phyloP scores from a whole-genome alignment of 2,797 vertebrate genomes.

The Cossypha niveicapilla region DNA sequence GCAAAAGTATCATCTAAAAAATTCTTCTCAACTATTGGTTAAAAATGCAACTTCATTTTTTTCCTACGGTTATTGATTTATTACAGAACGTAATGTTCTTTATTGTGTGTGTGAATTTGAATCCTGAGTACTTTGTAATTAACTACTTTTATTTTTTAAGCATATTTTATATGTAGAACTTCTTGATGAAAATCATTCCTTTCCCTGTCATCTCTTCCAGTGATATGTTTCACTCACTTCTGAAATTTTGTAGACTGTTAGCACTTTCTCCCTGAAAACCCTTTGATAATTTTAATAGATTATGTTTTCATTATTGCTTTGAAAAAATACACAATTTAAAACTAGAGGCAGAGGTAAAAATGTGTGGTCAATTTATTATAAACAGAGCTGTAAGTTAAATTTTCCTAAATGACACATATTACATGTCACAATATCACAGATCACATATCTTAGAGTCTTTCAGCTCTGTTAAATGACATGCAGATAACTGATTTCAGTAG shows the following conservation, averaged over 20 bases:
- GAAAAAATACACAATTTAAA: not conserved
- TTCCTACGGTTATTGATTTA: not conserved
- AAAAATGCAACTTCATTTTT: not conserved
- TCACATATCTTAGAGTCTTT: not conserved
- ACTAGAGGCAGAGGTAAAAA: too few relatives aligned
- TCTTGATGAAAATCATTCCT: not conserved
- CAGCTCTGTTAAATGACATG: not conserved
- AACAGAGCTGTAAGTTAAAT: too few relatives aligned
- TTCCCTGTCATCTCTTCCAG: not conserved
- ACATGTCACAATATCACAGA: not conserved
- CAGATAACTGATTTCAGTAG: not conserved
- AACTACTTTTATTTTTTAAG: not conserved
- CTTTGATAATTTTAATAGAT: not conserved
- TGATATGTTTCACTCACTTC: not conserved
- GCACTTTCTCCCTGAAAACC: not conserved
- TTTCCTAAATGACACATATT: too few relatives aligned
- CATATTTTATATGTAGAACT: not conserved
- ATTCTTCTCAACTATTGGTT: not conserved
- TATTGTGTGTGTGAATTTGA: not conserved
- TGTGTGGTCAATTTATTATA: too few relatives aligned
- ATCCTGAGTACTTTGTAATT: not conserved
- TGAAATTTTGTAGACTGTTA: not conserved
- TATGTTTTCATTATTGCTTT: not conserved
- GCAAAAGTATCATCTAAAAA: not conserved
- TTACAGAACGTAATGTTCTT: not conserved